phyloP scores from a whole-genome alignment of 1,140 invertebrate genomes.

The Tetramorium alpestre region DNA sequence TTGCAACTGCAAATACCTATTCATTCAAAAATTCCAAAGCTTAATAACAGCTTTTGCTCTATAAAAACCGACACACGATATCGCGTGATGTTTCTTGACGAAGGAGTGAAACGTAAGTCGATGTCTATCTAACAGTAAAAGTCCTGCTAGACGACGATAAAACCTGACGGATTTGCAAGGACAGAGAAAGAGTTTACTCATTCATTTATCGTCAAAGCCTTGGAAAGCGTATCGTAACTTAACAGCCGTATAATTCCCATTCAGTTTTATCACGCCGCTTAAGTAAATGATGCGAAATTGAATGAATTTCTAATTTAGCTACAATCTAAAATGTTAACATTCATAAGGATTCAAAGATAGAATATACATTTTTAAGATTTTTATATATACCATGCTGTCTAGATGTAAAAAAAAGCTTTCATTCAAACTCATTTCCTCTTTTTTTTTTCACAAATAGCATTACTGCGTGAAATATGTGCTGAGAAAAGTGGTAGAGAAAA shows the following conservation, averaged over 20 bases:
- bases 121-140: constrained; percentile 74
- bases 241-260: background rate
- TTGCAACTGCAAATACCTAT: background rate
- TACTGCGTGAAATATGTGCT: background rate
- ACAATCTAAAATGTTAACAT: background rate
- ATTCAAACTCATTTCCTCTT: background rate
- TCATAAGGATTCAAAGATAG: background rate
- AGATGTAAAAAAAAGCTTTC: background rate
- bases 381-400: background rate
- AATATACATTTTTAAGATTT: background rate
- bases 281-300: background rate
- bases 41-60: constrained; percentile 44
- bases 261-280: background rate
- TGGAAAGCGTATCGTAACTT: constrained; percentile 19
- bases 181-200: constrained; percentile 37
- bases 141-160: constrained; percentile 72
- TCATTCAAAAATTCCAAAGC: constrained; percentile 31
- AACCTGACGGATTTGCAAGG: constrained; percentile 44
- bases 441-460: background rate
- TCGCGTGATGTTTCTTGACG: constrained; percentile 40
- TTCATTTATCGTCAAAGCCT: constrained; percentile 20
- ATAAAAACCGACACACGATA: constrained; percentile 42
- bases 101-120: constrained; percentile 64
- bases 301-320: constrained; percentile 5
- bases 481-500: background rate